Conservation (phyloP, 2,888 invertebrate genomes). For the Trichacis sp. region DNA sequence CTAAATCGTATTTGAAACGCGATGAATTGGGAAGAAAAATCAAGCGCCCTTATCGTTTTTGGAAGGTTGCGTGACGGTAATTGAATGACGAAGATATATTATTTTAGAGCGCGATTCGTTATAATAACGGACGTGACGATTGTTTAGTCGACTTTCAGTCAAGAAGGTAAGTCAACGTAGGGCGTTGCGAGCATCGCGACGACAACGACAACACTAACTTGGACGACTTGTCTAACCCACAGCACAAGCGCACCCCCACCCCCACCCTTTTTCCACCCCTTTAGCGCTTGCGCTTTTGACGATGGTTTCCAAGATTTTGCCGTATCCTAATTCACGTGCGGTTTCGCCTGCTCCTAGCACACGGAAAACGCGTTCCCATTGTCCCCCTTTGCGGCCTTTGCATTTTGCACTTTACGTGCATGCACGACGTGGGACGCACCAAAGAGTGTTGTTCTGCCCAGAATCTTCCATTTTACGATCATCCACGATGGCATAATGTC, state of each 20-base stretch:
- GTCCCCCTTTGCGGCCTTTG: constrained; percentile 16
- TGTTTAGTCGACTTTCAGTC: neutral
- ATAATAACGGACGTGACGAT: neutral
- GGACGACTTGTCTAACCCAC: constrained; percentile 56
- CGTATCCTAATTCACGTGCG: constrained; percentile 56
- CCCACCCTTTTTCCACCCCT: constrained; percentile 44
- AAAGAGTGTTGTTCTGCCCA: neutral
- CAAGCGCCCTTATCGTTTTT: no score
- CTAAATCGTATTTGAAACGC: no score
- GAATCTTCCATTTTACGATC: neutral
- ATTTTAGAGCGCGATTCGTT: no score
- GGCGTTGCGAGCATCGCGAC: constrained; percentile 62
- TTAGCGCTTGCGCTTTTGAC: constrained; percentile 57
- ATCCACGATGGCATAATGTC: neutral
- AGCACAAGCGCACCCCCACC: constrained; percentile 48
- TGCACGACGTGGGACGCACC: neutral
- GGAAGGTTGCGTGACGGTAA: no score
- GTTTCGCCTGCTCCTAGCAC: constrained; percentile 39
- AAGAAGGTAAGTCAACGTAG: constrained; percentile 26
- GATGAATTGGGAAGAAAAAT: no score
- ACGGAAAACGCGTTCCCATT: constrained; percentile 28
- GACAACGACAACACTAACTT: constrained; percentile 64
- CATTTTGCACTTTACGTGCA: constrained; percentile 8
- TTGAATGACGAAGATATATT: no score
- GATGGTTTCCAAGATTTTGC: constrained; percentile 34